Percentiles rank a stretch among this genome's conserved stretches.
Conservation (phyloP, 2,797 vertebrate genomes). For the Acomys russatus region DNA sequence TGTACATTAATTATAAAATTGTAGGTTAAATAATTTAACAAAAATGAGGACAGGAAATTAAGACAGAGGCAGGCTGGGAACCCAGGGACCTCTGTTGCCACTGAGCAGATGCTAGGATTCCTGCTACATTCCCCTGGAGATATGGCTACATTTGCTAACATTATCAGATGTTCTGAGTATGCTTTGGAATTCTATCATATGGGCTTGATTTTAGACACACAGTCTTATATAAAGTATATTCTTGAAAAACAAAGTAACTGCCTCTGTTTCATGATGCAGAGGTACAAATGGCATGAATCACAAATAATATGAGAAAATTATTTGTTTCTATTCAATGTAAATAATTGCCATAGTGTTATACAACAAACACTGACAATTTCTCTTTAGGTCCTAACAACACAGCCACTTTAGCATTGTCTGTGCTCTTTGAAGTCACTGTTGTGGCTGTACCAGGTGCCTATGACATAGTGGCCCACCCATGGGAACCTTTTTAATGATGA, state of each 20-base stretch:
- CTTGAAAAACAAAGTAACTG: slow-evolving; percentile 13
- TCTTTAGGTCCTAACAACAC: slow-evolving; percentile 6
- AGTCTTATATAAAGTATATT: neutral
- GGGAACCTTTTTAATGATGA: slow-evolving; percentile 56
- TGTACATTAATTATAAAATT: slow-evolving; percentile 83
- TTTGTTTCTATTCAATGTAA: slow-evolving; percentile 34
- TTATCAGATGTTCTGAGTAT: slow-evolving; percentile 58
- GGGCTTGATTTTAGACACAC: neutral
- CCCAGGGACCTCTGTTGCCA: slow-evolving; percentile 69
- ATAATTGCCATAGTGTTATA: neutral
- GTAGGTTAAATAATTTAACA: slow-evolving; percentile 82
- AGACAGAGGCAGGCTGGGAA: slow-evolving; percentile 73
- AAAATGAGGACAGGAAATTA: slow-evolving; percentile 82
- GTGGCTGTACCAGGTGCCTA: neutral
- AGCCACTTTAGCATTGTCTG: neutral
- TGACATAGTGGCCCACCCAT: neutral
- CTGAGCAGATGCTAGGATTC: slow-evolving; percentile 76
- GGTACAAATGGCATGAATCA: neutral
- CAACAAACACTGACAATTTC: neutral
- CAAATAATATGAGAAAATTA: neutral
- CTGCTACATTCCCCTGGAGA: slow-evolving; percentile 61
- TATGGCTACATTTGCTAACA: slow-evolving; percentile 3
- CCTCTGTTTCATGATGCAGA: neutral
- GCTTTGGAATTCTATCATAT: slow-evolving; percentile 1
- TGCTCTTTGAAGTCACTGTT: slow-evolving; percentile 26